Evolutionary conservation across 2,797 vertebrate genomes (phyloP).

Genomic region (Eulemur mongoz): DNA sequence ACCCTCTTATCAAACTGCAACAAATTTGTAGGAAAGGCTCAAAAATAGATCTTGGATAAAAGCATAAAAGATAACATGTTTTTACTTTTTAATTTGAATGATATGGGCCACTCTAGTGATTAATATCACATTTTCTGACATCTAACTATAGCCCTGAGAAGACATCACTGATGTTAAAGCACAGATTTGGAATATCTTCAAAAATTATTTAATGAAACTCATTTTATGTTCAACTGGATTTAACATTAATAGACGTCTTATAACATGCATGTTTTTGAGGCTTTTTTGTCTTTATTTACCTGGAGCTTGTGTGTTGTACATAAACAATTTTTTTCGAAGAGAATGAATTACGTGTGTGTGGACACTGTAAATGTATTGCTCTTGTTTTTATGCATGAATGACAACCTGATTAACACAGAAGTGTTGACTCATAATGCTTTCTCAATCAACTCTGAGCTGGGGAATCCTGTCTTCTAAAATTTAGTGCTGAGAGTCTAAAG

Average conservation of each 20-base stretch:
- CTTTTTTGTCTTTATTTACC: neutral
- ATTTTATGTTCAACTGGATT: neutral
- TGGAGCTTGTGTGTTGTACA: neutral
- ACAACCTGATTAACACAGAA: neutral
- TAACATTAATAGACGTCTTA: neutral
- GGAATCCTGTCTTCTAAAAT: neutral
- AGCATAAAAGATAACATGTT: neutral
- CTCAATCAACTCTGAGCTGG: neutral
- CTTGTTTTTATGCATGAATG: neutral
- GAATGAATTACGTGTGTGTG: neutral
- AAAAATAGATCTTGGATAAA: neutral
- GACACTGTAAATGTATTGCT: neutral
- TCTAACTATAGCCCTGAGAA: neutral
- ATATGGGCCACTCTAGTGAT: neutral
- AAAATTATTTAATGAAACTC: neutral
- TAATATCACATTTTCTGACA: neutral
- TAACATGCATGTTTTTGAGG: neutral
- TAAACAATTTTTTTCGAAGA: neutral
- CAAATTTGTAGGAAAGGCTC: neutral
- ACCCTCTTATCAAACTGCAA: neutral
- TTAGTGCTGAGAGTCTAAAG: neutral
- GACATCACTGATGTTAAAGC: neutral
- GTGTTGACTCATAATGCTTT: neutral
- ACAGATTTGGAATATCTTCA: neutral
- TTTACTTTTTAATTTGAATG: neutral